Evolutionary conservation across 2,888 invertebrate species (phyloP).

Genomic region (Conchocele bisecta): DNA sequence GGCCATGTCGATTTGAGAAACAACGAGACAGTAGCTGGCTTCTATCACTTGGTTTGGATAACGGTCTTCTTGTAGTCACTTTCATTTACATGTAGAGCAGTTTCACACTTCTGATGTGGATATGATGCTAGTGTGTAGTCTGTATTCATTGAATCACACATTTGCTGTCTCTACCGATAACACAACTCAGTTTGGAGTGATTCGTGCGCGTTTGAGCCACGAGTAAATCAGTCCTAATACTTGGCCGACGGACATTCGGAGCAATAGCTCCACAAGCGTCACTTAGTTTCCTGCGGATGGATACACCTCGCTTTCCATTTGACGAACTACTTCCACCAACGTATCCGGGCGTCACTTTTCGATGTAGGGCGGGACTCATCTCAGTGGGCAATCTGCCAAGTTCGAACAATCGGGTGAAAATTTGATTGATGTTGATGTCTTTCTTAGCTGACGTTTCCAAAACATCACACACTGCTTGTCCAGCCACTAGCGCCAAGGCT

Average conservation of each 20-base stretch:
- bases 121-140: too few relatives aligned
- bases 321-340: slow-evolving; percentile 62
- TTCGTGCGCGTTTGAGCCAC: slow-evolving; percentile 88
- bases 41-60: too few relatives aligned
- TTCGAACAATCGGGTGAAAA: slow-evolving; percentile 92
- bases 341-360: slow-evolving; percentile 87
- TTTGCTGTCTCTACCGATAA: slow-evolving; percentile 53
- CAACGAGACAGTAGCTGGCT: too few relatives aligned
- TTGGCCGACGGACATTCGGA: slow-evolving; percentile 93
- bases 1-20: too few relatives aligned
- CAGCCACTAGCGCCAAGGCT: slow-evolving; percentile 89
- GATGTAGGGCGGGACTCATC: slow-evolving; percentile 93
- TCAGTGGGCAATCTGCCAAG: slow-evolving; percentile 92
- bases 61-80: too few relatives aligned
- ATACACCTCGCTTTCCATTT: slow-evolving; percentile 84
- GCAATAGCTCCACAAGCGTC: slow-evolving; percentile 95
- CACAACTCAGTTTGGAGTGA: slow-evolving; percentile 37
- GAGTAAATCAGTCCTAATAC: slow-evolving; percentile 93
- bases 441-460: slow-evolving; percentile 93
- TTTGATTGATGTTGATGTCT: slow-evolving; percentile 91
- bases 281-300: slow-evolving; percentile 91
- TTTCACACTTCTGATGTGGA: too few relatives aligned
- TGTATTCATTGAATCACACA: slow-evolving; percentile 70
- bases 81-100: too few relatives aligned
- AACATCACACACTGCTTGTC: slow-evolving; percentile 91